Conservation (phyloP, 1,140 invertebrate species). For the Lepidurus couesii region DNA sequence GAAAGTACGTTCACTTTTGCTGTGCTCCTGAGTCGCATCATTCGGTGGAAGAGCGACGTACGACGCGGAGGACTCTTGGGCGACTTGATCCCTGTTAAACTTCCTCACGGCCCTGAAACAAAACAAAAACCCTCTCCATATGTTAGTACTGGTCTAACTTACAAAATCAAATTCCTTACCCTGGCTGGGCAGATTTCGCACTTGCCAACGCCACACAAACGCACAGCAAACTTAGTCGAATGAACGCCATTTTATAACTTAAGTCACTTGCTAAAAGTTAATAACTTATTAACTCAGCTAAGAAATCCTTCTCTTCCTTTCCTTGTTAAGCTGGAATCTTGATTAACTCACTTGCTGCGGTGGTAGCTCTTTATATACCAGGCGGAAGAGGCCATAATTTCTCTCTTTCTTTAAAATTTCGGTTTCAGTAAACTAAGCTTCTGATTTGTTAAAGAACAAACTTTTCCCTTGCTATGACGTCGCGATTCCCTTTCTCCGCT, state of each 20-base stretch:
- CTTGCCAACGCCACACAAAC: neutral
- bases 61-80: neutral
- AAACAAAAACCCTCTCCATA: neutral
- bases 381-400: slow-evolving; percentile 3
- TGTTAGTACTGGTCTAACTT: neutral
- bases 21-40: neutral
- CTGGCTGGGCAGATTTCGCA: neutral
- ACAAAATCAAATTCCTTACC: neutral
- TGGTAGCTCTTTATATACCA: neutral
- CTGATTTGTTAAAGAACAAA: neutral
- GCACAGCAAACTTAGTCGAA: neutral
- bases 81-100: neutral
- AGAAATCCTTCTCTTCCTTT: neutral
- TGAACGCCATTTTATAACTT: neutral
- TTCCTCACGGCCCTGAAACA: neutral
- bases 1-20: neutral
- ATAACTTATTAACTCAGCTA: neutral
- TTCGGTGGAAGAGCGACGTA: neutral
- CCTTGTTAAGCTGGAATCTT: neutral
- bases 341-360: neutral
- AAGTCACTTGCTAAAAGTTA: neutral
- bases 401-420: neutral
- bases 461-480: neutral
- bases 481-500: neutral
- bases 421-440: neutral